Base-by-base conservation (phyloP, 1,140 invertebrate genomes). In the Neelides sp. region DNA sequence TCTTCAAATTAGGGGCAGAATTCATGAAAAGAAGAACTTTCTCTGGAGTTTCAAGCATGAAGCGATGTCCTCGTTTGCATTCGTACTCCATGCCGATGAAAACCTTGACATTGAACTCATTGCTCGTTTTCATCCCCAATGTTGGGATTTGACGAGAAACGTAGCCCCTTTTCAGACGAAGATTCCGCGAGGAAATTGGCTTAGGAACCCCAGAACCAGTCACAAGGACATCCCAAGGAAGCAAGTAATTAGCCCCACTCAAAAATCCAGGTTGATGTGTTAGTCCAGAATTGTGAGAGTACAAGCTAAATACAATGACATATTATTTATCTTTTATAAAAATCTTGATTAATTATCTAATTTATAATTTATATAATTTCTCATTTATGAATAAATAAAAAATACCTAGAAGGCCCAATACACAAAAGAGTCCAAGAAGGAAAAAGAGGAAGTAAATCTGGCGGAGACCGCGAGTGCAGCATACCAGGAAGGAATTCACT, bases 41-140 rank as follows among this genome's bases (percentile, higher is more conserved):
- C 60, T 93, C 88, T 17, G 90, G 86, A 1, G 78, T 79, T 13
- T 86, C 82, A 64, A 87, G 82, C 79, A 97, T 94, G 68, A 98
- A 97, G 51, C 89, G 75, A 68, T 98, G 93, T 1, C 94, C 94
- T 35, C 86, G 66, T 0, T 85, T 82, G 72, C 95, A 98, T 69
- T 98, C 94, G 65, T 97, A 98, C 64, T 98, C 94, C 58, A 91
- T 80, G 1, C 94, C 94, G 52, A 98, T 78, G 65, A 94, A 98
- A 52, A 96, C 85, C 68, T 95, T 92, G 2, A 94, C 83, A 5
- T 81, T 81, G 62, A 91, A 78, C 59, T 78, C 75, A 23, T 64
- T 15, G 62, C 7, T 39, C 7, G 5, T n/a, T n/a, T n/a, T 10
- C 17, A 39, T 7, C 8, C 7, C 36, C 7, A 39, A 39, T 10